These are phyloP conservation scores for Mixornis gularis DNA, from an alignment of 2,113 vertebrate genomes.

Conservation along the genomic window DNA sequence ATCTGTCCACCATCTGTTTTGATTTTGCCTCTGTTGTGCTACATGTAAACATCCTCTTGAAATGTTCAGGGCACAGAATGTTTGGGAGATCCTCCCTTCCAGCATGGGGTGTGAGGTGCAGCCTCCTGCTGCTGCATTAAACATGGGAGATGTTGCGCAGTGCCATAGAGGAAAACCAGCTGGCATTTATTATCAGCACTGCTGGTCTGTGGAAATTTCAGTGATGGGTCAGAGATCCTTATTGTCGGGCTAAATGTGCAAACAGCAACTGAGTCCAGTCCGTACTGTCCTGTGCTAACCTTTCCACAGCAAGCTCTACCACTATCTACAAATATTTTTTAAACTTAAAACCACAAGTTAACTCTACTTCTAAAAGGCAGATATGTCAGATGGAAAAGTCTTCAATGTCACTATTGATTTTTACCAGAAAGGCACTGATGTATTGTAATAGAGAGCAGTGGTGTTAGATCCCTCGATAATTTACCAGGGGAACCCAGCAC, in stretches of 20 bases:
- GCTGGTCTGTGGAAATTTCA: background rate
- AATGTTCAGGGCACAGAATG: background rate
- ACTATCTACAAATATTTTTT: background rate
- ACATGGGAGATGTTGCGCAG: background rate
- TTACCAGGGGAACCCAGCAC: background rate
- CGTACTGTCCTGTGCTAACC: background rate
- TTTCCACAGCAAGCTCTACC: background rate
- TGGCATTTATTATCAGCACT: background rate
- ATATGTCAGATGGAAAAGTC: background rate
- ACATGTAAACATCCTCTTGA: background rate
- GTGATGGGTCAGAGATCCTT: background rate
- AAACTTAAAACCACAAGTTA: background rate
- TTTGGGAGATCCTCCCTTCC: background rate
- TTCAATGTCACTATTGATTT: background rate
- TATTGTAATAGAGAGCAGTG: background rate
- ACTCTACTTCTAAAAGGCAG: background rate
- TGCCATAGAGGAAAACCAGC: background rate
- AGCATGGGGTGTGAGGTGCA: background rate
- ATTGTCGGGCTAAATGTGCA: background rate
- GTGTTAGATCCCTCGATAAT: background rate
- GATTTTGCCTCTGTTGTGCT: background rate
- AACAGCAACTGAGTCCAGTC: background rate
- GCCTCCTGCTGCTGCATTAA: background rate
- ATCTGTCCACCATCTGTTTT: slow-evolving; percentile 28
- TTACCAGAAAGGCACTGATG: background rate